Percentiles rank a stretch among this genome's conserved stretches.
phyloP scores from a whole-genome alignment of 2,113 vertebrate species.

The Capreolus pygargus region DNA sequence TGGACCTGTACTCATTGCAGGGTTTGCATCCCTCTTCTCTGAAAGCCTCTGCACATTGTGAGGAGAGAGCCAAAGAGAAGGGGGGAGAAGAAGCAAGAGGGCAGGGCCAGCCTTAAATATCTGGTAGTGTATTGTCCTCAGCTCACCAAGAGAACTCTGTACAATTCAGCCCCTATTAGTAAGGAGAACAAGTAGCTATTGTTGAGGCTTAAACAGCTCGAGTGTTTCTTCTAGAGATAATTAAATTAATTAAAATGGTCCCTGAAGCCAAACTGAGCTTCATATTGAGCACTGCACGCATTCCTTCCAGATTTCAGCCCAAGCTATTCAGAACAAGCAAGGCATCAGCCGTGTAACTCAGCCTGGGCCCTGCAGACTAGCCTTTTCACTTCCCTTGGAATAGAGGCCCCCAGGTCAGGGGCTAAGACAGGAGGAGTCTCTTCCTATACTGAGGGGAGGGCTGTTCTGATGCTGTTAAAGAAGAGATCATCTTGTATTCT shows the following conservation, averaged over 20 bases:
- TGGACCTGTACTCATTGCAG: background rate
- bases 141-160: background rate
- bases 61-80: background rate
- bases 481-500: background rate
- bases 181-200: constrained; percentile 69
- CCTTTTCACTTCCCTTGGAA: background rate
- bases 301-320: constrained; percentile 59
- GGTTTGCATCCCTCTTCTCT: background rate
- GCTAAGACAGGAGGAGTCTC: background rate
- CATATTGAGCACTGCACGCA: background rate
- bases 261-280: constrained; percentile 63
- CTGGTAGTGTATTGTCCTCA: background rate
- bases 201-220: constrained; percentile 49
- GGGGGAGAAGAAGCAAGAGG: background rate
- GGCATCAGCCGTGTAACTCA: background rate
- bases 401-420: background rate
- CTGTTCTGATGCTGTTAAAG: background rate
- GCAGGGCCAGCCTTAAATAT: background rate
- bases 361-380: background rate
- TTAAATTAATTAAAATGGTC: constrained; percentile 76
- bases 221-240: constrained; percentile 71
- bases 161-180: constrained; percentile 36
- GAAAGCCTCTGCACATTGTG: background rate
- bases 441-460: background rate
- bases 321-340: background rate